Evolutionary conservation across 2,797 vertebrate species (phyloP).

Genomic region (Syngnathus acus): DNA sequence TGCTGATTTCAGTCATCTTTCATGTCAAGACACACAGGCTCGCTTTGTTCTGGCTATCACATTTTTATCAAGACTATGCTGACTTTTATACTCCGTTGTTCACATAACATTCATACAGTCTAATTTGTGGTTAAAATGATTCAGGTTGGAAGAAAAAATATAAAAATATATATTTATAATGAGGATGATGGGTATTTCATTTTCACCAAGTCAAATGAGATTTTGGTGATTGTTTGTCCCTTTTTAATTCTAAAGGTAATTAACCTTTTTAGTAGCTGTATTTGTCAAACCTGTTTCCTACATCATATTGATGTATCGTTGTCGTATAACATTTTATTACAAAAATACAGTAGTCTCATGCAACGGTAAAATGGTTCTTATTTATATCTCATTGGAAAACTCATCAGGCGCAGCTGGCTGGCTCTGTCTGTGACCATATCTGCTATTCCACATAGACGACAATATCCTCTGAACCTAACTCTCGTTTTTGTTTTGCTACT

Average conservation of each 20-base stretch:
- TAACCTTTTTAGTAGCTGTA: background rate
- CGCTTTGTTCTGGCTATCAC: background rate
- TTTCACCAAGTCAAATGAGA: background rate
- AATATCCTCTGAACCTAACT: no score
- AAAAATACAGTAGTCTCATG: background rate
- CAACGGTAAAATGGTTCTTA: background rate
- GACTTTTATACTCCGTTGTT: background rate
- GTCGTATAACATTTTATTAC: background rate
- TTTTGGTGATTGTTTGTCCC: background rate
- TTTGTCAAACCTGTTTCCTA: conserved; percentile 4
- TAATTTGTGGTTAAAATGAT: background rate
- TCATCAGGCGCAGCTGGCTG: background rate
- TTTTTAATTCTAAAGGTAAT: background rate
- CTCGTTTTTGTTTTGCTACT: background rate
- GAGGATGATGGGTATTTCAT: background rate
- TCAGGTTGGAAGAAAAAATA: background rate
- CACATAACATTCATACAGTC: background rate
- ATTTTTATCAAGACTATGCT: background rate
- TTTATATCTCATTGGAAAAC: conserved; percentile 3
- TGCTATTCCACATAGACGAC: background rate
- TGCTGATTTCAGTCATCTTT: conserved; percentile 20
- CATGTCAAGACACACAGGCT: conserved; percentile 3
- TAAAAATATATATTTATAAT: background rate
- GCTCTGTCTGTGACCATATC: background rate
- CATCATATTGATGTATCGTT: conserved; percentile 1